phyloP scores from a whole-genome alignment of 2,113 vertebrate species.

The Poecilia latipinna region DNA sequence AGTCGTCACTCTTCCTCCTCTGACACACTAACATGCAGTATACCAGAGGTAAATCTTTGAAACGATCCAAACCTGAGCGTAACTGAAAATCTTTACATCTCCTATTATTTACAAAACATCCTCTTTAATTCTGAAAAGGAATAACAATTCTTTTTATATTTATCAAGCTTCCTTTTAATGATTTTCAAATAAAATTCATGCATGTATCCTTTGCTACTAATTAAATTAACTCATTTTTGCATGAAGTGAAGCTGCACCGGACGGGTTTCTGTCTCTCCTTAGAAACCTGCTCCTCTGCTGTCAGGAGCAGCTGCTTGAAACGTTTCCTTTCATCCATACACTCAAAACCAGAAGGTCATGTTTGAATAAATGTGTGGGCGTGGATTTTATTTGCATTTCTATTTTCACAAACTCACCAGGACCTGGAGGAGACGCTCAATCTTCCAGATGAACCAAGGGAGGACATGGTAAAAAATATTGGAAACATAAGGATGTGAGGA shows the following conservation, averaged over 20 bases:
- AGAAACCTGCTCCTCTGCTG: constrained; percentile 37
- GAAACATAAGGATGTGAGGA: not conserved
- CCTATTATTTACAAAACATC: not conserved
- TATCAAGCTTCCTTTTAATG: not conserved
- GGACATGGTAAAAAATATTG: constrained; percentile 39
- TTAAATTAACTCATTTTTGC: constrained; percentile 5
- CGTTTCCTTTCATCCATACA: constrained; percentile 15
- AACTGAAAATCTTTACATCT: not conserved
- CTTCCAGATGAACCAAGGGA: constrained; percentile 21
- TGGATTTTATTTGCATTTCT: constrained; percentile 7
- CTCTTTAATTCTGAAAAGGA: not conserved
- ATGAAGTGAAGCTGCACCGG: constrained; percentile 15
- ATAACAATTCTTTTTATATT: not conserved
- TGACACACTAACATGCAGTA: constrained; percentile 79
- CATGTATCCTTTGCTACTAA: not conserved
- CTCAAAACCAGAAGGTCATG: not conserved
- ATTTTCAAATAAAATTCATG: not conserved
- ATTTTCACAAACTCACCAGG: constrained; percentile 48
- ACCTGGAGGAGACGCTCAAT: constrained; percentile 53
- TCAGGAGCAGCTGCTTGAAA: constrained; percentile 69
- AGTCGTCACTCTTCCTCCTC: constrained; percentile 78
- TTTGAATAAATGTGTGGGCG: not conserved
- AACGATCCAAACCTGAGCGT: constrained; percentile 5
- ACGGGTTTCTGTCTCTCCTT: not conserved
- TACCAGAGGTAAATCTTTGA: constrained; percentile 75